Base-by-base conservation (phyloP, 2,797 vertebrate genomes). In the Chelon labrosus region DNA sequence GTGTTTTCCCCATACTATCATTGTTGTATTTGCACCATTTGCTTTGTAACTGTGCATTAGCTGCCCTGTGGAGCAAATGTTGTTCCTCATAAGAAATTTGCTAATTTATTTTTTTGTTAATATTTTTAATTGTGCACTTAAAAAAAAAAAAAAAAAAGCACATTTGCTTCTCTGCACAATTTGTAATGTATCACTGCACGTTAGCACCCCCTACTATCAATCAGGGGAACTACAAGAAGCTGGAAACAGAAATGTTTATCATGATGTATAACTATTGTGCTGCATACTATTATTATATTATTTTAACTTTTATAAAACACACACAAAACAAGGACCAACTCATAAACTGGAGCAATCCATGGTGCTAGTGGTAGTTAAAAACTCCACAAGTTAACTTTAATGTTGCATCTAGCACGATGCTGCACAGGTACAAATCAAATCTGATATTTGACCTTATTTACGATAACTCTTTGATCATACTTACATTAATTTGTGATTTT, bases 11-110 rank as follows among this genome's bases (percentile, higher is more conserved):
- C 38, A n/a, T 22, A 56, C 19, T 75, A 49, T 82, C 3, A 54
- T 1, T 63, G 14, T 60, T 55, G 6, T 73, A 44, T 82, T 70
- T 70, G 42, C 65, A 77, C 62, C 7, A 69, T 86, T 84, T 86
- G 60, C 69, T 90, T 54, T 86, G 72, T 65, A 70, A n/a, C 76
- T 82, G 85, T 87, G 85, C 61, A 75, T 79, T 14, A 52, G 49
- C 20, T 20, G 17, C 31, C 16, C 44, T 35, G 47, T 73, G 67
- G 54, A 55, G 31, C 17, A 19, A 10, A 8, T 50, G 7, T 67
- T 3, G 9, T 19, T 53, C 8, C 1, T 7, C 8, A 46, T 51
- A 17, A 55, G 51, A 55, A 13, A 62, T 39, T 9, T 25, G 1
- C 4, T 17, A 20, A n/a, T 1, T 10, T 22, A 4, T 14, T 16